Evolutionary conservation across 2,888 invertebrate species (phyloP), one percentile per base, ranked within the genome.

Genomic region (Fragum whitleyi): DNA sequence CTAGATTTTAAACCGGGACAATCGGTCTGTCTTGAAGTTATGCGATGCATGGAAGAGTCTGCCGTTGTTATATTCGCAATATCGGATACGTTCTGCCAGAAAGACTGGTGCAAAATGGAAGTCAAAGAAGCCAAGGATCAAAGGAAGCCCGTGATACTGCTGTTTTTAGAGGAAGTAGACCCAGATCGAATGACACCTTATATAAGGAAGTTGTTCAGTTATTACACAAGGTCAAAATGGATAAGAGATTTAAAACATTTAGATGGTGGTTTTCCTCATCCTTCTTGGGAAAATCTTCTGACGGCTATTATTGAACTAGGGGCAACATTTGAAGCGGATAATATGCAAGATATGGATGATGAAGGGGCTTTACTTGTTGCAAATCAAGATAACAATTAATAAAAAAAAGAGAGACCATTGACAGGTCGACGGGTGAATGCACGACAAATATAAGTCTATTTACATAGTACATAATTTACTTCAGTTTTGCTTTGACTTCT

Each of bases 221-320:
- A 65, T 21, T 62, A 74, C 39, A 62, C 73, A n/a, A 23, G 51
- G 16, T 62, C 73, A 28, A 51, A 29, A n/a, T 74, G 73, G 73
- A 55, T 74, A 29, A 28, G 32, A n/a, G 73, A 74, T 65, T n/a
- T 47, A 42, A 74, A n/a, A n/a, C n/a, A n/a, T n/a, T n/a, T n/a
- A n/a, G n/a, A 74, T 74, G 73, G 73, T 23, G 73, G 73, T 6
- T 32, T 65, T 21, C 29, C 51, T n/a, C 51, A 74, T 51, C 73
- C 73, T 47, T 2, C 42, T 32, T 62, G 62, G 73, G 14, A 42
- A 29, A 14, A 42, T 42, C 47, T 74, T 23, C 26, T 42, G 62
- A 16, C 23, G 65, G 62, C 73, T 29, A 32, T 74, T 14, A 71
- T 71, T 39, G 71, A 71, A 21, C 39, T 71, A 26, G 71, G 36